Conservation (phyloP, 2,113 vertebrate species). For the Alligator mississippiensis region DNA sequence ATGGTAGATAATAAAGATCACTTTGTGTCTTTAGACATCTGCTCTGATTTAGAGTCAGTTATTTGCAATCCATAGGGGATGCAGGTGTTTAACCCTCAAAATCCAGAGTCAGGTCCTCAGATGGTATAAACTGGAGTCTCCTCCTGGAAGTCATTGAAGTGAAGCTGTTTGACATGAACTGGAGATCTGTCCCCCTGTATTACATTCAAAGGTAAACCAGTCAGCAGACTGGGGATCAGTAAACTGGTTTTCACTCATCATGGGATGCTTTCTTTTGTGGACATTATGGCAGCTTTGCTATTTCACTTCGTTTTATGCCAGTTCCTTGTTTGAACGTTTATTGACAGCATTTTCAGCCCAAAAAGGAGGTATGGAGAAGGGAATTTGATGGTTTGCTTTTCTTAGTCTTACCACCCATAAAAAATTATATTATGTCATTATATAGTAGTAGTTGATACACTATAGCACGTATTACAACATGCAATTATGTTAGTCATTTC, state of each 20-base stretch:
- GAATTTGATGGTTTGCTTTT: accelerated
- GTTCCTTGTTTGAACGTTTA: background rate
- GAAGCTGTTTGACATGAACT: background rate
- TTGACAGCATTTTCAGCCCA: background rate
- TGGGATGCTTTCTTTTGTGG: accelerated
- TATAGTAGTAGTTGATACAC: accelerated
- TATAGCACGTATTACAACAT: background rate
- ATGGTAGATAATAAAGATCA: background rate
- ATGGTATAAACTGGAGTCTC: accelerated
- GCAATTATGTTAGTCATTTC: background rate
- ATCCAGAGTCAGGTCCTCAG: background rate
- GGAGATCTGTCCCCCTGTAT: background rate
- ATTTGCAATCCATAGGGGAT: background rate
- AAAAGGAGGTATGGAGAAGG: accelerated
- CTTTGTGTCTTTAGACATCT: background rate
- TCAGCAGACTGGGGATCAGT: background rate
- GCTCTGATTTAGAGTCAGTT: background rate
- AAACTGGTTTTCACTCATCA: background rate
- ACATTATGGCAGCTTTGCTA: background rate
- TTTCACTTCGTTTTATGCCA: background rate
- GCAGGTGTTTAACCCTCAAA: background rate
- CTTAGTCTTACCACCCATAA: background rate
- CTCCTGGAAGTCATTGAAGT: background rate
- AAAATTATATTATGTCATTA: background rate
- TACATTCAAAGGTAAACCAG: accelerated